phyloP scores from a whole-genome alignment of 2,797 vertebrate genomes.

The Enteromius viviparus region DNA sequence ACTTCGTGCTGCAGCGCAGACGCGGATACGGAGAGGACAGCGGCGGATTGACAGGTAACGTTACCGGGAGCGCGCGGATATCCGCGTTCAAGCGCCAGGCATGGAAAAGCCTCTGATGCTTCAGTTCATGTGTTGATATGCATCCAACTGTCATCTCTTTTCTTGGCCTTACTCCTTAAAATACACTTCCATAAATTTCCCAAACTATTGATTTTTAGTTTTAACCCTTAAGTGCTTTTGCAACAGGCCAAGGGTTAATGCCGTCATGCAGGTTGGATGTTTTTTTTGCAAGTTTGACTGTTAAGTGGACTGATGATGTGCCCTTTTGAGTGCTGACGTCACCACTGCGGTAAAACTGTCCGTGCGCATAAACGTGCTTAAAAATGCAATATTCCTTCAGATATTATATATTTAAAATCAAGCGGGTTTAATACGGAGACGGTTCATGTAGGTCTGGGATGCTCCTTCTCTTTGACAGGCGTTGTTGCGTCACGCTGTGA shows the following conservation, averaged over 20 bases:
- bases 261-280: background rate
- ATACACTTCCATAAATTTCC: background rate
- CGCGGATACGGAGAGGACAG: constrained; percentile 91
- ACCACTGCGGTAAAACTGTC: constrained; percentile 42
- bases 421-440: background rate
- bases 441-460: background rate
- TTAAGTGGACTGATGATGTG: background rate
- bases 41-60: constrained; percentile 88
- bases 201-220: background rate
- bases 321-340: constrained; percentile 27
- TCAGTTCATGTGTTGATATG: background rate
- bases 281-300: background rate
- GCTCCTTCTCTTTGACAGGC: background rate
- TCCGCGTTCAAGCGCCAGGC: constrained; percentile 5
- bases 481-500: constrained; percentile 28
- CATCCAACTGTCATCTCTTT: background rate
- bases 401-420: background rate
- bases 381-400: constrained; percentile 15
- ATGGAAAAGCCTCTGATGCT: background rate
- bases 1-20: constrained; percentile 92
- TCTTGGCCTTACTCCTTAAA: background rate
- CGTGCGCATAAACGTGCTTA: constrained; percentile 3
- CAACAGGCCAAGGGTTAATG: constrained; percentile 7
- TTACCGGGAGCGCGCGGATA: constrained; percentile 54
- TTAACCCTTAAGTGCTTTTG: background rate